Conservation (phyloP, 2,113 vertebrate species). For the Phaethornis superciliosus region DNA sequence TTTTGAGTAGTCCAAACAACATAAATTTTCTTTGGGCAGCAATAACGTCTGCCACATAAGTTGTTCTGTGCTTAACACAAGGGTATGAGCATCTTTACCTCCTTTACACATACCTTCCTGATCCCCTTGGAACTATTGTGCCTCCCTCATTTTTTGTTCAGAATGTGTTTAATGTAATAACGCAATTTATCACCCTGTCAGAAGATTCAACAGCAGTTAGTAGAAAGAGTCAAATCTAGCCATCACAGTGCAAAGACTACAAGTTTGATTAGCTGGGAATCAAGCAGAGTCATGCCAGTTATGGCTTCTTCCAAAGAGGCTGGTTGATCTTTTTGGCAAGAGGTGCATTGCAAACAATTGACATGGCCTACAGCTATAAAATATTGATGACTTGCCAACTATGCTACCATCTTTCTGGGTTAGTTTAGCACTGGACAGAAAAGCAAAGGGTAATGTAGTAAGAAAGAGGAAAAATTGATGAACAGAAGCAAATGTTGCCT, state of each 20-base stretch:
- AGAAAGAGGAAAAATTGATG: background rate
- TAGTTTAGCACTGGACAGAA: background rate
- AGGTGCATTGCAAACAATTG: background rate
- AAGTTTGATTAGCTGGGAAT: background rate
- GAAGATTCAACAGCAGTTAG: background rate
- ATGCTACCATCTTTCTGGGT: background rate
- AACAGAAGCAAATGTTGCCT: background rate
- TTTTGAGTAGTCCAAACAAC: background rate
- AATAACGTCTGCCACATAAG: background rate
- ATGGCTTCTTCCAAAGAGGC: background rate
- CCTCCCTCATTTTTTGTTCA: fast-evolving
- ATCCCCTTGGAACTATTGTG: background rate
- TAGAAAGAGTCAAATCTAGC: background rate
- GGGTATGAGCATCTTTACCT: background rate
- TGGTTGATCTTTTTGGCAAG: background rate
- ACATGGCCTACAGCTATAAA: background rate
- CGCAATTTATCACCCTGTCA: background rate
- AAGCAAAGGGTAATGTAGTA: background rate
- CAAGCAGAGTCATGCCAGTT: background rate
- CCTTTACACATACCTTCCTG: background rate
- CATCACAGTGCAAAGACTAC: background rate
- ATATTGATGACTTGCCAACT: background rate
- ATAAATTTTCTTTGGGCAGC: background rate
- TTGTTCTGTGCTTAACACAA: background rate
- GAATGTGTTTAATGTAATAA: background rate